Evolutionary conservation across 2,113 vertebrate species (phyloP).

Genomic region (Sigmodon hispidus): DNA sequence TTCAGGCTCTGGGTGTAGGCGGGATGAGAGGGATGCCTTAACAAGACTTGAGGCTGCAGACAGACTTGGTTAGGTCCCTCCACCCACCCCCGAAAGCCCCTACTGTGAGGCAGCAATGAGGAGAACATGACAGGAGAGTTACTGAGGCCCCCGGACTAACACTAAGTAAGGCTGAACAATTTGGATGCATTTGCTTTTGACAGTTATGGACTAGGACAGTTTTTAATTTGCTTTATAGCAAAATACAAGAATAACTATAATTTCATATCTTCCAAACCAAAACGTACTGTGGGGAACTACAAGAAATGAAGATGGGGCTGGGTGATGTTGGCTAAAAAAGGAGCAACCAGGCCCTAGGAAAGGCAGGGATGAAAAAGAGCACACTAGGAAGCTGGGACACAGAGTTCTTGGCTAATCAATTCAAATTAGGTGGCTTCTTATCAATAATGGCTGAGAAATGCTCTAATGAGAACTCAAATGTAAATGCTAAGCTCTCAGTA

Average conservation of each 20-base stretch:
- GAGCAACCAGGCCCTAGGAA: too few relatives aligned
- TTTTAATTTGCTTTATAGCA: not conserved
- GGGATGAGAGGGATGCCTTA: fast-evolving
- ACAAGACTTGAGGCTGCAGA: not conserved
- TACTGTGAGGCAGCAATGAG: fast-evolving
- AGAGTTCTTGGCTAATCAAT: not conserved
- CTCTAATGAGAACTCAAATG: not conserved
- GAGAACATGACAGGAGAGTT: fast-evolving
- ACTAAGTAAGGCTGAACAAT: not conserved
- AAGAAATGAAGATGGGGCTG: not conserved
- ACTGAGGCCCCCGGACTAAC: not conserved
- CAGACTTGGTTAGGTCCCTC: not conserved
- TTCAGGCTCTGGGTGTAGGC: not conserved
- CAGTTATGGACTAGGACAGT: not conserved
- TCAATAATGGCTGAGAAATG: not conserved
- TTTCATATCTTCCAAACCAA: not conserved
- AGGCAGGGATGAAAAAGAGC: fast-evolving
- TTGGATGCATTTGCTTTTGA: too few relatives aligned
- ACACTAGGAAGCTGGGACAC: not conserved
- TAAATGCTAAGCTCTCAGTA: fast-evolving
- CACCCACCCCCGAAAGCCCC: not conserved
- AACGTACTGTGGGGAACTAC: fast-evolving
- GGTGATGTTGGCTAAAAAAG: not conserved
- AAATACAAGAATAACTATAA: not conserved
- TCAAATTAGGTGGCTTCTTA: not conserved